These are phyloP conservation scores for Nysson spinosus DNA, from an alignment of 2,888 invertebrate genomes.

Conservation along the genomic window DNA sequence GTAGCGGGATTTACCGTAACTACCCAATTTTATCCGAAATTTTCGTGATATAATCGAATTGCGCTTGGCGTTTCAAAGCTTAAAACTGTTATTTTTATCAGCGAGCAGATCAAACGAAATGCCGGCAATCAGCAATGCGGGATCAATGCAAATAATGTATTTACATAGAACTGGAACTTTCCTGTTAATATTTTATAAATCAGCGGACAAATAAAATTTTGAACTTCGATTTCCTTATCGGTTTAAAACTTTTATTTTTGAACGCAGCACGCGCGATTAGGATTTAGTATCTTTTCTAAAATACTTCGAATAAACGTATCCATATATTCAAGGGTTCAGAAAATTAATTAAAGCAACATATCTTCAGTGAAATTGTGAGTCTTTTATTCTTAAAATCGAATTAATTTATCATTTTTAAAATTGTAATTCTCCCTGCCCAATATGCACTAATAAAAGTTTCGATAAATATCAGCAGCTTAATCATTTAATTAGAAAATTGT, in stretches of 20 bases:
- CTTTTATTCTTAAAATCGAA: too few species aligned
- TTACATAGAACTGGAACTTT: constrained; percentile 1
- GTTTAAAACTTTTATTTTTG: constrained; percentile 1
- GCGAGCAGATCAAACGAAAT: constrained; percentile 1
- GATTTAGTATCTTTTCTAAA: too few species aligned
- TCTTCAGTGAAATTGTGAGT: too few species aligned
- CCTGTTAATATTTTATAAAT: constrained; percentile 23
- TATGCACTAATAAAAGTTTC: too few species aligned
- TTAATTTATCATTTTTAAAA: too few species aligned
- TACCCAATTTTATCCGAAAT: not conserved
- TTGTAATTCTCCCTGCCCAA: too few species aligned
- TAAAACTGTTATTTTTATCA: constrained; percentile 6
- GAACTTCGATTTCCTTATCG: not conserved
- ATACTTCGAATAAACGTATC: too few species aligned
- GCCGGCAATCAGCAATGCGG: constrained; percentile 2
- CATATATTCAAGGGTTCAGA: too few species aligned
- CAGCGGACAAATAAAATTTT: constrained; percentile 1
- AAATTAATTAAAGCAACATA: too few species aligned
- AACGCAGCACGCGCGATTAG: too few species aligned
- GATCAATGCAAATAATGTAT: constrained; percentile 1
- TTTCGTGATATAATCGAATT: not conserved
- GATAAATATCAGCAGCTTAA: too few species aligned
- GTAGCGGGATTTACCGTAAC: not conserved
- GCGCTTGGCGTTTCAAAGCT: constrained; percentile 6
- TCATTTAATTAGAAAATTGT: too few species aligned